Base-by-base conservation (phyloP, 1,140 invertebrate genomes). In the Lasaia peninsularis region DNA sequence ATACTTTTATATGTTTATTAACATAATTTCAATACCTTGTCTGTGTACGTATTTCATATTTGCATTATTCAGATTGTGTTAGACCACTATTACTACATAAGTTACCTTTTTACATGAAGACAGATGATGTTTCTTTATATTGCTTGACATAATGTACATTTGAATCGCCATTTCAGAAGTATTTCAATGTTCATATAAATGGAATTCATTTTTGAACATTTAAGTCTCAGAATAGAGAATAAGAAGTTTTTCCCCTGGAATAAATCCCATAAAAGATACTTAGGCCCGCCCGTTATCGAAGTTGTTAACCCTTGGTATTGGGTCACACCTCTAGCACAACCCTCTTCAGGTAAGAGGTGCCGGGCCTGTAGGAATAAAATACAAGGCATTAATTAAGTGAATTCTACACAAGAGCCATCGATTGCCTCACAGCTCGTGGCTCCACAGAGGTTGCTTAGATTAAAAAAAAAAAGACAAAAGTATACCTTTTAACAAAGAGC, bases 321-420 rank as follows among this genome's bases (percentile, higher is more conserved):
- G 88, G 86, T 86, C 84, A 86, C 85, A 89, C 87, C 88, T 90
- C 89, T 89, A 88, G 85, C 83, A 89, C 86, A 85, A 90, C 86
- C 87, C 89, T 90, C 89, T 89, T 89, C 79, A 88, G 86, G 86
- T 85, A 89, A 90, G 88, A 89, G 89, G 88, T 89, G 86, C 89
- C 82, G 89, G 89, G 89, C 89, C 89, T 90, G 89, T 85, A 86
- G 89, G 88, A 89, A 89, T 89, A 90, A 90, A 90, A 89, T 87
- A 89, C 80, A 89, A 74, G 71, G 84, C 80, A 88, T 88, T 88
- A 88, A 88, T 88, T 61, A 80, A 67, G 69, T 83, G 86, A 78
- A 80, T 66, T 63, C 49, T 60, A 64, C 80, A 85, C 72, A 64
- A 71, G 86, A 88, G 86, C 86, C 86, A 87, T 84, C 81, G 74